Conservation (phyloP, 2,888 invertebrate species). For the Trichopria drosophilae region DNA sequence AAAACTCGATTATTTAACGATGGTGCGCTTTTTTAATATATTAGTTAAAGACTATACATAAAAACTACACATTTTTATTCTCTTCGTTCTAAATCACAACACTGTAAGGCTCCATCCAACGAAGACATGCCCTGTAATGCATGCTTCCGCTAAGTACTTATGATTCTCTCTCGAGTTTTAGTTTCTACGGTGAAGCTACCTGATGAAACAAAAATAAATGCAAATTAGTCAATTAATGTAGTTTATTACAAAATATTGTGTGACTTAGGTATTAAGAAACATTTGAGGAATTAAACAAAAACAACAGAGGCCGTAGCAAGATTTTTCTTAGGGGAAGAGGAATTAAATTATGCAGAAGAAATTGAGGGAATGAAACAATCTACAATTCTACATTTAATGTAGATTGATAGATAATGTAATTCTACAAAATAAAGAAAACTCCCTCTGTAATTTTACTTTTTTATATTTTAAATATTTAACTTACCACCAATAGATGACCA, state of each 20-base stretch:
- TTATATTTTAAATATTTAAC: slow-evolving; percentile 39
- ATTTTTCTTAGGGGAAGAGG: too few relatives aligned
- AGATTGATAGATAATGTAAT: not conserved
- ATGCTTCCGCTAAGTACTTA: slow-evolving; percentile 35
- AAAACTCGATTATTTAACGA: slow-evolving; percentile 1
- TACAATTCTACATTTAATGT: too few relatives aligned
- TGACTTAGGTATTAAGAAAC: too few relatives aligned
- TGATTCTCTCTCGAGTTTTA: slow-evolving; percentile 14
- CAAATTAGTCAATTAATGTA: too few relatives aligned
- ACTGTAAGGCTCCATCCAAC: slow-evolving; percentile 31
- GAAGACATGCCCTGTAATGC: slow-evolving; percentile 24
- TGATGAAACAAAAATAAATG: slow-evolving; percentile 35
- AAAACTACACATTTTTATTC: slow-evolving; percentile 39
- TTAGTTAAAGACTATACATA: slow-evolving; percentile 30
- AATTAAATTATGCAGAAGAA: too few relatives aligned
- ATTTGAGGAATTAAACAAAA: too few relatives aligned
- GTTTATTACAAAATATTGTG: too few relatives aligned
- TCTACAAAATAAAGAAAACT: not conserved
- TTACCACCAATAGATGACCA: slow-evolving; percentile 83
- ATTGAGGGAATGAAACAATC: too few relatives aligned
- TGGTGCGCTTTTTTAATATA: not conserved
- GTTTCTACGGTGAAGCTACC: slow-evolving; percentile 47
- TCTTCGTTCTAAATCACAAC: slow-evolving; percentile 40
- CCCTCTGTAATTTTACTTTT: not conserved
- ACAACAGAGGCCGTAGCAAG: too few relatives aligned